Evolutionary conservation across 2,797 vertebrate genomes (phyloP), one percentile per base, ranked within the genome.

Genomic region (Pelobates cultripes): DNA sequence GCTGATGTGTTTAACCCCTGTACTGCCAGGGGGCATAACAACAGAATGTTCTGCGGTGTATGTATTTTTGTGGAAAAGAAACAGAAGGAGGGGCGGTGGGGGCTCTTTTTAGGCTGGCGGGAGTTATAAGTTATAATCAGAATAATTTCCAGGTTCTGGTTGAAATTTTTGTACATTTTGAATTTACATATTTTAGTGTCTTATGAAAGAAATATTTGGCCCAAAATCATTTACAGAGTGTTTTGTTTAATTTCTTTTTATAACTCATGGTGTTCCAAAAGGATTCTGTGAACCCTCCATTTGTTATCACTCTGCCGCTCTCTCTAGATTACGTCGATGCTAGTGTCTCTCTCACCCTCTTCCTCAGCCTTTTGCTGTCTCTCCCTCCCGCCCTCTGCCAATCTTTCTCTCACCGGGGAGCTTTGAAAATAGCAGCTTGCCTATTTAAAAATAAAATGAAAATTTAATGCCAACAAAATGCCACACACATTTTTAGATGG

Each of bases 381-480:
- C 9, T 72, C 55, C 78, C 41, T 75, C 81, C 84, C 77, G 40
- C 68, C 74, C 12, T 4, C 83, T 86, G 87, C 79, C 86, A 78
- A 71, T 77, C 87, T 84, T 57, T 61, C 69, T 78, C 89, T 85
- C 90, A 67, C 72, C 75, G 2, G 88, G 87, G 87, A 86, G 86
- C 85, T 80, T 82, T 57, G 72, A 72, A 87, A 86, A 88, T 2
- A 74, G 75, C 80, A 88, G 77, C 0, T 0, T 53, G 69, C 82
- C 87, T 81, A 82, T 79, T 82, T 89, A 88, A 90, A 93, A 92
- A 89, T 80, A 87, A 88, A 92, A 89, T 86, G 87, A 87, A 89
- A 88, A 84, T 85, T 87, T 88, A 91, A 90, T 88, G 88, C 47
- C 70, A 86, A 80, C 85, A 88, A 87, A 91, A 86, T 77, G 43